phyloP scores from a whole-genome alignment of 2,888 invertebrate genomes.

The Cylindroiulus punctatus region DNA sequence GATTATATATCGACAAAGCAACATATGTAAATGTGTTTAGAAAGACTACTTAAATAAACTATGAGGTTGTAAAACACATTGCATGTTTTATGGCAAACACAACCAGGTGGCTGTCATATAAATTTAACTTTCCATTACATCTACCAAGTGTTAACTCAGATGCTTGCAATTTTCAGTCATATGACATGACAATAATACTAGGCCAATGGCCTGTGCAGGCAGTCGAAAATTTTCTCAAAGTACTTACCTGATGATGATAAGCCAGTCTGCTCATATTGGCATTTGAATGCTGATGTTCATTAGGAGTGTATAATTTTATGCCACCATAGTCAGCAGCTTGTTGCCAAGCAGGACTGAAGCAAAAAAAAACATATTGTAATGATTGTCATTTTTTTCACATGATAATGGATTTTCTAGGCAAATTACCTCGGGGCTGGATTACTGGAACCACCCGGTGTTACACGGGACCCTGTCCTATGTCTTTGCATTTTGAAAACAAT shows the following conservation, averaged over 20 bases:
- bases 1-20: too few relatives aligned
- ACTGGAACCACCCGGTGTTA: slow-evolving; percentile 24
- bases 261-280: background rate
- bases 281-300: slow-evolving; percentile 41
- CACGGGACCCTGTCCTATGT: background rate
- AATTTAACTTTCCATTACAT: too few relatives aligned
- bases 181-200: too few relatives aligned
- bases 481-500: slow-evolving; percentile 33
- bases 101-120: too few relatives aligned
- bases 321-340: slow-evolving; percentile 47
- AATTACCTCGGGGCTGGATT: slow-evolving; percentile 31
- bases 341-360: slow-evolving; percentile 17
- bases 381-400: background rate
- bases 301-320: slow-evolving; percentile 55
- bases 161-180: too few relatives aligned
- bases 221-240: background rate
- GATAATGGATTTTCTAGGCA: background rate
- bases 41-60: too few relatives aligned
- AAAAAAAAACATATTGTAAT: background rate
- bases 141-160: too few relatives aligned
- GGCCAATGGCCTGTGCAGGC: background rate
- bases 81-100: too few relatives aligned
- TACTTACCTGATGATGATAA: slow-evolving; percentile 48
- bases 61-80: too few relatives aligned
- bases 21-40: too few relatives aligned